Evolutionary conservation across 2,797 vertebrate genomes (phyloP), one percentile per base, ranked within the genome.

Genomic region (Garrulus glandarius): DNA sequence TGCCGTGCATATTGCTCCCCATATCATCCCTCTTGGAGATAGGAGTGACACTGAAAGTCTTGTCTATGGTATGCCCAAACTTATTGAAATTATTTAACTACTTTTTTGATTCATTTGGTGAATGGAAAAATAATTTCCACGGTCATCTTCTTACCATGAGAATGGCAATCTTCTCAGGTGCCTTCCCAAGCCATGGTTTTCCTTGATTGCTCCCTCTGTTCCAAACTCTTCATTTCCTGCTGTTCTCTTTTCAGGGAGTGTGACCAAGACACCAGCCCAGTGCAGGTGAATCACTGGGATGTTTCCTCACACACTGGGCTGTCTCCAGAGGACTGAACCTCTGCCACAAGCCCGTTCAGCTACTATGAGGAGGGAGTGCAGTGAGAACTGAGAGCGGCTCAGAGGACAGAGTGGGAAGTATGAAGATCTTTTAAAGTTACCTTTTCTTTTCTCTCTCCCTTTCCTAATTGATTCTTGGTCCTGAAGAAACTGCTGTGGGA

Each of bases 21-120:
- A 55, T 4, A 13, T 60, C 0, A 1, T 69, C 49, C 18, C 26
- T 30, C 46, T 18, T 47, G 55, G 43, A 75, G 37, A 27, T 0
- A 64, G 19, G 11, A 82, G 22, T 75, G 70, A 81, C 29, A 41
- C 4, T 21, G 30, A 52, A 49, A 46, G 19, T 39, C 37, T 63
- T 71, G 46, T 55, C 47, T 47, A 1, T 59, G 26, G 8, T 37
- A 34, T 49, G 20, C 18, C 24, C 64, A 59, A 53, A 50, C 4
- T 8, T 60, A 55, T 0, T 14, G 27, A 75, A 67, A 13, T 14
- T 39, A 69, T 84, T 52, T 13, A 60, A 85, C 13, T 2, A 34
- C 6, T 47, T 63, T 77, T 85, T 46, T 52, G 3, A 52, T 74
- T 91, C 82, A 56, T 20, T 36, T 16, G 29, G 18, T 59, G 56